These are phyloP conservation scores for Enteromius argenteus DNA, from an alignment of 2,797 vertebrate species.

Conservation along the genomic window DNA sequence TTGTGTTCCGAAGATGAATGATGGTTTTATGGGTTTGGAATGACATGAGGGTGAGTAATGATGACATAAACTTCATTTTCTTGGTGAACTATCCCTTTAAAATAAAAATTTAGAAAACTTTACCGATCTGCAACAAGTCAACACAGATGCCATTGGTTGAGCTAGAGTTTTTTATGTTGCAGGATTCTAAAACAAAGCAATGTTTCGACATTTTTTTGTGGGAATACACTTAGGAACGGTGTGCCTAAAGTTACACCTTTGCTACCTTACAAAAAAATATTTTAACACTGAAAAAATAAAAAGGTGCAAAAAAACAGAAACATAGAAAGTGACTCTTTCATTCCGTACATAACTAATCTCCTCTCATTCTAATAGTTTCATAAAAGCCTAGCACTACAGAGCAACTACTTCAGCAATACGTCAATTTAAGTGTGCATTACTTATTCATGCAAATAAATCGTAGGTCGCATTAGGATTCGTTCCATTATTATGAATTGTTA, in stretches of 20 bases:
- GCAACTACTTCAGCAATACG: slow-evolving; percentile 67
- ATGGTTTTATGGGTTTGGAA: background rate
- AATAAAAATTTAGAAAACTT: too few species aligned
- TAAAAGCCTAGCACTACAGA: slow-evolving; percentile 60
- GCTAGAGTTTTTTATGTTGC: background rate
- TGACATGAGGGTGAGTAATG: background rate
- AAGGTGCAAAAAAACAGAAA: slow-evolving; percentile 59
- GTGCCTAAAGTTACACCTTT: too few species aligned
- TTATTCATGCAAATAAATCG: slow-evolving; percentile 82
- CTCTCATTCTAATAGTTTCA: slow-evolving; percentile 78
- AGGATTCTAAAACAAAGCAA: background rate
- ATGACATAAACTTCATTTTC: background rate
- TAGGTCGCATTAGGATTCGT: slow-evolving; percentile 80
- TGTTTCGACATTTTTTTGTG: background rate
- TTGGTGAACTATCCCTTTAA: background rate
- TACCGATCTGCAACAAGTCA: background rate
- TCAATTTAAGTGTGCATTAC: slow-evolving; percentile 76
- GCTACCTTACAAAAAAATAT: background rate
- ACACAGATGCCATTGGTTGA: background rate
- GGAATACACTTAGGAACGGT: background rate
- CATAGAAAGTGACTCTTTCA: slow-evolving; percentile 58
- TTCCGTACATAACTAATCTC: slow-evolving; percentile 41
- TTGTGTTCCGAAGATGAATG: background rate
- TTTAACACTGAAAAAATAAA: background rate
- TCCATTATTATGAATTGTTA: slow-evolving; percentile 75